phyloP scores from a whole-genome alignment of 2,113 vertebrate species.

The Melanerpes aurifrons region DNA sequence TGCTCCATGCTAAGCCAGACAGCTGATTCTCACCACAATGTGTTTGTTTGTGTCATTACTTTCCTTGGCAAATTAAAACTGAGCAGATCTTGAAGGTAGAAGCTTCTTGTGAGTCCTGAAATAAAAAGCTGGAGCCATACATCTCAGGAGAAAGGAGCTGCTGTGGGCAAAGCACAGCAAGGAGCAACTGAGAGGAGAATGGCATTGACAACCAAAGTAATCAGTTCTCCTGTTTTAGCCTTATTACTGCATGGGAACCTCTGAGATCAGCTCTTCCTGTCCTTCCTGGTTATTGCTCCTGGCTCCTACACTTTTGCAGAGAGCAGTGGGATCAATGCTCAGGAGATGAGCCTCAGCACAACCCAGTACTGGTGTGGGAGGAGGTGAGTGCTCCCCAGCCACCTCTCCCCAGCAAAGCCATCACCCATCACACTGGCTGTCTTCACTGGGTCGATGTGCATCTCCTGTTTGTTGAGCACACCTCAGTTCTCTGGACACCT shows the following conservation, averaged over 20 bases:
- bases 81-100: background rate
- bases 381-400: background rate
- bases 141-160: background rate
- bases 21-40: background rate
- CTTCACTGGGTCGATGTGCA: fast-evolving
- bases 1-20: background rate
- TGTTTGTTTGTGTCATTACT: background rate
- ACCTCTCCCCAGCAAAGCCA: background rate
- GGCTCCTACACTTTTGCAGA: background rate
- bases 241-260: background rate
- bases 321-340: too few species aligned
- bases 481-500: background rate
- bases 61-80: background rate
- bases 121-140: background rate
- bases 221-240: background rate
- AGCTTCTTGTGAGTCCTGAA: background rate
- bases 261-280: background rate
- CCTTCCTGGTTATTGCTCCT: background rate
- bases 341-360: background rate
- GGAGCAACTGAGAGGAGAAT: background rate
- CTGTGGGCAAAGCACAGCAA: background rate
- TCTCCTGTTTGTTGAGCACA: background rate
- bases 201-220: background rate
- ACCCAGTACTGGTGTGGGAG: background rate
- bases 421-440: background rate